Conservation (phyloP, 2,797 vertebrate genomes). For the Dendrocincla fuliginosa region DNA sequence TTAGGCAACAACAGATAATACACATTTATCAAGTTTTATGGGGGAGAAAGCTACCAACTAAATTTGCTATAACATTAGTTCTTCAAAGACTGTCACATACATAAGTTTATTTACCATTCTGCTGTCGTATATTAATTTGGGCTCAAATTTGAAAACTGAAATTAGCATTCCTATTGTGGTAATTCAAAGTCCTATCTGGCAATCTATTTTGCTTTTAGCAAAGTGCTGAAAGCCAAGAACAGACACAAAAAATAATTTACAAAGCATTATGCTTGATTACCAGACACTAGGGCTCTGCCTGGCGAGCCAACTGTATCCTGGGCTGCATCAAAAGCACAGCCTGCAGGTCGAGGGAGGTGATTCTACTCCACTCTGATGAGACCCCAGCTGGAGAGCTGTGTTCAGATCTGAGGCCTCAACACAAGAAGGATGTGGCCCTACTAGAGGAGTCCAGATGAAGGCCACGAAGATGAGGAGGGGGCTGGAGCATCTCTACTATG, state of each 20-base stretch:
- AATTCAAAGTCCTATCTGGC: background rate
- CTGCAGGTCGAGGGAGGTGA: accelerated
- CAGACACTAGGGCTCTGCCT: background rate
- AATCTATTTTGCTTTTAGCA: background rate
- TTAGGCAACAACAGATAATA: background rate
- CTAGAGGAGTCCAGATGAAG: background rate
- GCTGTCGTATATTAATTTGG: background rate
- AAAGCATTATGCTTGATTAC: background rate
- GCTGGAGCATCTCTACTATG: background rate
- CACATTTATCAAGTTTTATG: background rate
- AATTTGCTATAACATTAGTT: background rate
- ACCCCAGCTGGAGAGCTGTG: background rate
- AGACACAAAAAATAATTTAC: background rate
- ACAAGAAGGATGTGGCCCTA: background rate
- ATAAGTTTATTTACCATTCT: background rate
- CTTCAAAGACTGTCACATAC: background rate
- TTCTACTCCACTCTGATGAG: background rate
- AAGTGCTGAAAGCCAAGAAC: background rate
- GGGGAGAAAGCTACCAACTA: background rate
- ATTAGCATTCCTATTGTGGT: background rate
- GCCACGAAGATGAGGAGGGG: background rate
- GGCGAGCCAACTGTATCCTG: background rate
- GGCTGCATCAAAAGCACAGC: background rate
- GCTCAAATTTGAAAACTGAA: background rate
- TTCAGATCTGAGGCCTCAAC: background rate